Percentiles rank a stretch among this genome's conserved stretches.
Conservation (phyloP, 2,797 vertebrate genomes). For the Perodicticus potto region DNA sequence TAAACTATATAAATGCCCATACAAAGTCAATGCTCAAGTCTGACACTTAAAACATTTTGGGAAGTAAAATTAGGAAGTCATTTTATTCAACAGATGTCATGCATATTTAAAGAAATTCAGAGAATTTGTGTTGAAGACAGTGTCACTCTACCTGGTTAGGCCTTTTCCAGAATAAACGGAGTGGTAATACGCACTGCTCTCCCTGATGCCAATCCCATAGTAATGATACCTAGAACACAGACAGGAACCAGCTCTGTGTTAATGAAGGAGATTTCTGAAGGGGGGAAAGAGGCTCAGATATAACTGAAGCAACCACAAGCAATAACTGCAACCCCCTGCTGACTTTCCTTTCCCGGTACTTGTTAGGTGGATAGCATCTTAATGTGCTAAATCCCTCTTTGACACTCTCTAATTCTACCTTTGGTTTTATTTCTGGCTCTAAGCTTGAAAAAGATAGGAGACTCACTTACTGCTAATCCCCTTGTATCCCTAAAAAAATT, state of each 20-base stretch:
- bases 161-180: constrained; percentile 99
- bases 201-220: constrained; percentile 99
- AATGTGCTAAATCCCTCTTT: not conserved
- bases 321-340: not conserved
- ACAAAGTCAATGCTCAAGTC: not conserved
- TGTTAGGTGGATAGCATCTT: constrained; percentile 6
- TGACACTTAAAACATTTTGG: constrained; percentile 17
- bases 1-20: not conserved
- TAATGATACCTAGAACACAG: constrained; percentile 95
- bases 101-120: constrained; percentile 43
- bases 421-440: not conserved
- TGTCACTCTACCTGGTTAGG: constrained; percentile 93
- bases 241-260: constrained; percentile 64
- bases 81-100: not conserved
- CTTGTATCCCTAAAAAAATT: not conserved
- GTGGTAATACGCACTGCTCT: constrained; percentile 99
- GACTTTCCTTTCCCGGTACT: not conserved
- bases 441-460: not conserved
- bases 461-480: not conserved
- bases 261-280: not conserved
- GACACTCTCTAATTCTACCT: not conserved
- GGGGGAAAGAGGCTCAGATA: not conserved
- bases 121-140: constrained; percentile 12
- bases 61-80: constrained; percentile 18
- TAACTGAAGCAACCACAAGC: not conserved